A percentile compares a stretch with the other conserved stretches of the same genome.
phyloP scores from a whole-genome alignment of 2,888 invertebrate species.

The Phania funesta region DNA sequence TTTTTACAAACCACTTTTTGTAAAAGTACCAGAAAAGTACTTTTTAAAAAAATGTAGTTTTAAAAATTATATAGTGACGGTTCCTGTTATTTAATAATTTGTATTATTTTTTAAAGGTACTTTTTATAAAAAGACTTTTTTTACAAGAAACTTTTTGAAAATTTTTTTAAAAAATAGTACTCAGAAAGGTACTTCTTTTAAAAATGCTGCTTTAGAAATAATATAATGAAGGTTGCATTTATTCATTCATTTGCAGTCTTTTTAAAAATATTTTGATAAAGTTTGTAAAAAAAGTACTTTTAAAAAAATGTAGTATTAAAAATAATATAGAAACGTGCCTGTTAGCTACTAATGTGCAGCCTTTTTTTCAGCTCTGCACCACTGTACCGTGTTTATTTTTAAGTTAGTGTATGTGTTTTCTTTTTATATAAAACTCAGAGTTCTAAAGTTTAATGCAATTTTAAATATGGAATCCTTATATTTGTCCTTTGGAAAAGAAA shows the following conservation, averaged over 20 bases:
- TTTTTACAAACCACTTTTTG: too few relatives aligned
- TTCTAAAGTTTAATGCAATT: conserved; percentile 58
- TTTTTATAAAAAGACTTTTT: background rate
- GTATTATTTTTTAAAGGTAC: background rate
- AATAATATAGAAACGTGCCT: too few relatives aligned
- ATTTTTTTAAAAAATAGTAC: background rate
- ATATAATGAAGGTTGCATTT: too few relatives aligned
- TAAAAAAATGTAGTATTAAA: background rate
- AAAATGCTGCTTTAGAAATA: background rate
- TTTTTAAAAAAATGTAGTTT: too few relatives aligned
- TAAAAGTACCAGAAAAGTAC: too few relatives aligned
- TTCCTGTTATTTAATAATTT: too few relatives aligned
- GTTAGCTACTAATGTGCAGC: background rate
- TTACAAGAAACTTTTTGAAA: background rate
- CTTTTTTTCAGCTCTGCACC: background rate
- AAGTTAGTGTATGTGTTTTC: background rate
- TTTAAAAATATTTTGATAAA: too few relatives aligned
- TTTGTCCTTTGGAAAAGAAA: background rate
- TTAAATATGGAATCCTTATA: conserved; percentile 51
- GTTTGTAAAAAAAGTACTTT: background rate
- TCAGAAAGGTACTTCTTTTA: background rate
- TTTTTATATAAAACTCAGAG: conserved; percentile 12
- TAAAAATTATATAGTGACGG: background rate
- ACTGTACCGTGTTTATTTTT: too few relatives aligned
- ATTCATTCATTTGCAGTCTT: too few relatives aligned